Base-by-base conservation (phyloP, 2,888 invertebrate species). In the Isotomurus palustris region DNA sequence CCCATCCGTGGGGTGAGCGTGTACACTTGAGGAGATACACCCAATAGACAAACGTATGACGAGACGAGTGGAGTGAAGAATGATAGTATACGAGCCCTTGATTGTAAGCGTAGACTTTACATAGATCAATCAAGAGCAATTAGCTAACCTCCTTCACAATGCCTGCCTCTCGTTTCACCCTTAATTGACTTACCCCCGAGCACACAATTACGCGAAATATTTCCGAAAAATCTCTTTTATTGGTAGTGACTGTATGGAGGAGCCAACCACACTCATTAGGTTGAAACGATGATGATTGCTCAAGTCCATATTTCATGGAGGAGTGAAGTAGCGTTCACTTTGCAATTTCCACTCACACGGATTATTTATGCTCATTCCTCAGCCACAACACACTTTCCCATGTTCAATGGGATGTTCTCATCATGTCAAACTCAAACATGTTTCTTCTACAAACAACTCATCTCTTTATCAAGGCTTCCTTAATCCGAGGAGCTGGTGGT, bases 81-180 rank as follows among this genome's bases (percentile, higher is more conserved):
- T n/a, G n/a, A n/a, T n/a, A n/a, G n/a, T 35, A 60, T 53, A 57
- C 45, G 50, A 56, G 49, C 56, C 53, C 49, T 53, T 57, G 56
- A 60, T 56, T 60, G 53, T 21, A 43, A 48, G 40, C 44, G 47
- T 41, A 56, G 47, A 53, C 40, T 50, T 40, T 53, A 56, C 61
- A 66, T 64, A 66, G 63, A 66, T 66, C 66, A 66, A 66, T 66
- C 66, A 66, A 57, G 64, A 62, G 59, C 61, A 66, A 66, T 64
- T 66, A 64, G 53, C 63, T 56, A 56, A 60, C 57, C 61, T 51
- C 60, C 56, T 55, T 55, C 47, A 43, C 50, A 43, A n/a, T 40
- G 6, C 54, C 44, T 51, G 32, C 53, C 40, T 35, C 41, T 53
- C 50, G 49, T 53, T 56, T 57, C 60, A 54, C 57, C 49, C 53